These are phyloP conservation scores for Amphiura filiformis DNA, from an alignment of 35 echinoderm and acorn worm genomes.

Conservation along the genomic window DNA sequence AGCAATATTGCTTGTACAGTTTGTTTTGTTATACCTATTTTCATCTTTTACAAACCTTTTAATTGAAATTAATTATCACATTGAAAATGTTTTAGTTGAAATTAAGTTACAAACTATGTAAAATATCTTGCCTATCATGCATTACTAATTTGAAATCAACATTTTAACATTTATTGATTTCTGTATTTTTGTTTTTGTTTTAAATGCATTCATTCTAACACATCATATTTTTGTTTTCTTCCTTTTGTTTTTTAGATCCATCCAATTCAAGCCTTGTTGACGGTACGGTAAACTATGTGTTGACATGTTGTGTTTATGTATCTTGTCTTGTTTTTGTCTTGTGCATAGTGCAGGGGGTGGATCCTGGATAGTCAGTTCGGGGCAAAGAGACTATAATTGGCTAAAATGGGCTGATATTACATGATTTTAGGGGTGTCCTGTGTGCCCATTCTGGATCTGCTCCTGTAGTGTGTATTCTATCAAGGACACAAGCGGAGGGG, in stretches of 20 bases:
- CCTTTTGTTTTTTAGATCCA: not conserved
- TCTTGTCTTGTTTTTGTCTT: not conserved
- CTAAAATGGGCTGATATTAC: not conserved
- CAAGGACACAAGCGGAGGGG: too few species aligned
- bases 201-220: not conserved
- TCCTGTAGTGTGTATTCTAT: too few species aligned
- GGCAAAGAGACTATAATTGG: not conserved
- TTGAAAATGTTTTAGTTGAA: too few species aligned
- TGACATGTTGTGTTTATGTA: not conserved
- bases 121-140: too few species aligned
- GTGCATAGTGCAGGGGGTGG: not conserved
- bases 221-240: not conserved
- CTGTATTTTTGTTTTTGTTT: too few species aligned
- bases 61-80: too few species aligned
- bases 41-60: too few species aligned
- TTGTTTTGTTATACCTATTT: too few species aligned
- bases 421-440: not conserved
- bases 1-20: too few species aligned
- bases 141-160: too few species aligned
- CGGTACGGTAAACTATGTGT: not conserved
- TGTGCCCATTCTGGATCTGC: not conserved
- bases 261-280: slow-evolving; percentile 6
- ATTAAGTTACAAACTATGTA: too few species aligned
- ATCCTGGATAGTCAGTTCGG: not conserved
- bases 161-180: too few species aligned